Evolutionary conservation across 2,113 vertebrate genomes (phyloP), one percentile per base, ranked within the genome.

Genomic region (Lipophrys pholis): DNA sequence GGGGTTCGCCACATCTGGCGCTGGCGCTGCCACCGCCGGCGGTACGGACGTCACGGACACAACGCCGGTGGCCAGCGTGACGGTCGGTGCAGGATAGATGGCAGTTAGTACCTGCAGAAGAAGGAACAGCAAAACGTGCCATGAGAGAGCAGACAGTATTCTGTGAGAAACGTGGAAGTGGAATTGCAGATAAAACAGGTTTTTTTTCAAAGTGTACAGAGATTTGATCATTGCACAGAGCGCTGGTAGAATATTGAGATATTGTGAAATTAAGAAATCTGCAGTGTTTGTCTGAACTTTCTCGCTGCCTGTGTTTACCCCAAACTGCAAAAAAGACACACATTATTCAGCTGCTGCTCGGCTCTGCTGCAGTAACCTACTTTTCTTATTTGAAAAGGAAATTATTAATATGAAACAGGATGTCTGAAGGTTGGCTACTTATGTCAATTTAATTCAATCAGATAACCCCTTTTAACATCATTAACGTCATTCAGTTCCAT

Each of bases 61-160:
- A 57, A 93, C 84, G 15, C 94, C 84, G 0, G 94, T 74, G 0
- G 93, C 85, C 51, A 94, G 83, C 0, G 94, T 91, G 14, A 92
- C 90, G 39, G 92, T 90, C 7, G 90, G 86, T 11, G 92, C 74
- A 5, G 96, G 94, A 78, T 96, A 96, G 79, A 97, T 94, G 9
- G 96, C 93, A 1, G 96, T 94, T 54, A 96, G 90, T 45, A 96
- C 91, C 38, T 96, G 94, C 42, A 3, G 71, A 30, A 30, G 8
- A 16, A 38, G 2, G 43, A 48, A 64, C 0, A 15, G 6, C 5
- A 43, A 17, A 38, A 8, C 1, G 10, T 6, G n/a, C n/a, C n/a
- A n/a, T n/a, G n/a, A n/a, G 15, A 0, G 21, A 8, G 50, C 61
- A 36, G 40, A 2, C n/a, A n/a, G n/a, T n/a, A n/a, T n/a, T n/a